Base-by-base conservation (phyloP, 1,140 invertebrate species). In the Diorhabda sublineata region DNA sequence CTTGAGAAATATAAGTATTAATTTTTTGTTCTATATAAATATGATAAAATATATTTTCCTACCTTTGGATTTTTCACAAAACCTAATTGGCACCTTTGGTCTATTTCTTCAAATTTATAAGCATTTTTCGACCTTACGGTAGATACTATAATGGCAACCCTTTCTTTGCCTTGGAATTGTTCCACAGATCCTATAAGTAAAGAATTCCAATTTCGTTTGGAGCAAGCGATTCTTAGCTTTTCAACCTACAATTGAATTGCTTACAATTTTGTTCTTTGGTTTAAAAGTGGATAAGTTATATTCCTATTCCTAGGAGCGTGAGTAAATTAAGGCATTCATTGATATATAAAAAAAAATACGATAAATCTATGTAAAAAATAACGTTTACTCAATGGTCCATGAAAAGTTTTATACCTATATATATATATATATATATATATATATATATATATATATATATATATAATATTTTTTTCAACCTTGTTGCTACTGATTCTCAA, bases 101-200 rank as follows among this genome's bases (percentile, higher is more conserved):
- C 90, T 11, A 4, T 83, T 74, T 9, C 77, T 26, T 26, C 87
- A 58, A 42, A 82, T 67, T 58, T 81, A 69, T 62, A 11, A n/a
- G 45, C 11, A 3, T 84, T 81, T n/a, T 83, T 78, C 0, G 90
- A 88, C 68, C 94, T 86, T 2, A 97, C 95, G 0, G 92, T 91
- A 3, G 93, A 93, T 58, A 98, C 84, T 3, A 98, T 89, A 56
- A 98, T 93, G 3, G 94, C 86, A 58, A 89, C 86, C 61, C 89
- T 83, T 81, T 98, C 95, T 83, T 96, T 90, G 6, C 95, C 96
- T 81, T 98, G 96, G 79, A 98, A 97, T 79, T 97, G 94, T 85
- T 98, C 96, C 4, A 97, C 94, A 11, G 92, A 92, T 0, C 94
- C 95, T 56, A 97, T 87, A 85, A 95, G 92, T 4, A 92, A 89